These are phyloP conservation scores for Argyresthia albistria DNA, from an alignment of 2,888 invertebrate species.

Conservation along the genomic window DNA sequence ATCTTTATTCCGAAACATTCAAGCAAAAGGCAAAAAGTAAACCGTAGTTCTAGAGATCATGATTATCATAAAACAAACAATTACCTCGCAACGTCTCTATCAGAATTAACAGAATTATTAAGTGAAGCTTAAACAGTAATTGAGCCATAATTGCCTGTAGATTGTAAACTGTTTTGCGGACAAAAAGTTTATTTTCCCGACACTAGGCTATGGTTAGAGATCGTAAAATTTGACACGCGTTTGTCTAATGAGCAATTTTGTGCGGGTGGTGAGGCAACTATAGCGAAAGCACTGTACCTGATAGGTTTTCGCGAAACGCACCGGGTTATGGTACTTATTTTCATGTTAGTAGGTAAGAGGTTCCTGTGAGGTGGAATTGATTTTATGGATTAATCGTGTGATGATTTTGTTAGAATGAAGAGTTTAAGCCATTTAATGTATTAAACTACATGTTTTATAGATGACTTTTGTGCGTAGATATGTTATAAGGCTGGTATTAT, in stretches of 20 bases:
- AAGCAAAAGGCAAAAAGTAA: too few species aligned
- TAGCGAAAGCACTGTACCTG: not conserved
- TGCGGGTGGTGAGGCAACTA: slow-evolving; percentile 3
- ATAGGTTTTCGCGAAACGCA: not conserved
- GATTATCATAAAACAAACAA: slow-evolving; percentile 2
- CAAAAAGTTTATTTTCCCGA: slow-evolving; percentile 9
- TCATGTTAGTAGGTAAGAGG: not conserved
- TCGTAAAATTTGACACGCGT: slow-evolving; percentile 19
- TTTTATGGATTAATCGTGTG: not conserved
- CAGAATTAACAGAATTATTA: not conserved
- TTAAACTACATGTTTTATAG: too few species aligned
- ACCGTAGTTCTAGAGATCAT: too few species aligned
- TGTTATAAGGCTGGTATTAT: too few species aligned
- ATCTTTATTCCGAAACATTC: too few species aligned
- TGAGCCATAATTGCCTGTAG: slow-evolving; percentile 3
- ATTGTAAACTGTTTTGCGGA: slow-evolving; percentile 6
- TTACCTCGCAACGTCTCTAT: not conserved
- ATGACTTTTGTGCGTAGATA: too few species aligned
- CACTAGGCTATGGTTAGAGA: slow-evolving; percentile 14
- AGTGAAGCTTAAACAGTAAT: not conserved
- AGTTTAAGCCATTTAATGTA: too few species aligned
- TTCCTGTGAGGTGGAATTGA: not conserved
- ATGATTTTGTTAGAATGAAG: not conserved
- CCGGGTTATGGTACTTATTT: not conserved
- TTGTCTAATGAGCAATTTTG: slow-evolving; percentile 12